Conservation (phyloP, 2,797 vertebrate genomes). For the Hyperoplus lanceolatus region DNA sequence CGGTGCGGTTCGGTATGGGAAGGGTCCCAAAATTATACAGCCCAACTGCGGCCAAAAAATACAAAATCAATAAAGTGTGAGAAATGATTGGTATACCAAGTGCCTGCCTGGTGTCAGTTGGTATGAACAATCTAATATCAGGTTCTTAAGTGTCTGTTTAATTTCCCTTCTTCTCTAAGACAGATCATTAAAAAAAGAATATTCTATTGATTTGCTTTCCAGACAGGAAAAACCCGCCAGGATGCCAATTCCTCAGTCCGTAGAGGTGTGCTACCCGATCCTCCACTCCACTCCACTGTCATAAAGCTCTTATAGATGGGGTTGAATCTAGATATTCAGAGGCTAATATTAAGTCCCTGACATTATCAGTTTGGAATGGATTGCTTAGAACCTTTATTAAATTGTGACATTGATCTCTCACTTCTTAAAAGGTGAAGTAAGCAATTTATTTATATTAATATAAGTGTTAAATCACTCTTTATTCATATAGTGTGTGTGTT, state of each 20-base stretch:
- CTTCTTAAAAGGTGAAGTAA: no score
- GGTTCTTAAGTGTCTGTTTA: background rate
- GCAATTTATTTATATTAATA: no score
- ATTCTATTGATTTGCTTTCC: background rate
- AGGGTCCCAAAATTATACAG: no score
- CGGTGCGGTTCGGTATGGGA: no score
- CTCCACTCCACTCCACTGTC: slow-evolving; percentile 7
- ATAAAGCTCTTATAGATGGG: background rate
- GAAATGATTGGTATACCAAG: background rate
- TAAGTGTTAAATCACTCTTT: no score
- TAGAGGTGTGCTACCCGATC: background rate
- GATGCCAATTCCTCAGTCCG: background rate
- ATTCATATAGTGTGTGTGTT: no score
- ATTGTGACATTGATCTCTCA: background rate
- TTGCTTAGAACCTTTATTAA: background rate
- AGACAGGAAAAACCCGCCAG: slow-evolving; percentile 1
- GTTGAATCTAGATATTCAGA: background rate
- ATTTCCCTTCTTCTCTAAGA: background rate
- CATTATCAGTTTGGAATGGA: background rate
- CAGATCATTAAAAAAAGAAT: background rate
- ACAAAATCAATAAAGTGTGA: background rate
- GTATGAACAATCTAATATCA: background rate
- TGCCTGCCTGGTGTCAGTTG: background rate
- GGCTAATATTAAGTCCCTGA: background rate
- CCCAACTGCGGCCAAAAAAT: background rate